phyloP scores from a whole-genome alignment of 2,888 invertebrate genomes.

The Oithona nana region DNA sequence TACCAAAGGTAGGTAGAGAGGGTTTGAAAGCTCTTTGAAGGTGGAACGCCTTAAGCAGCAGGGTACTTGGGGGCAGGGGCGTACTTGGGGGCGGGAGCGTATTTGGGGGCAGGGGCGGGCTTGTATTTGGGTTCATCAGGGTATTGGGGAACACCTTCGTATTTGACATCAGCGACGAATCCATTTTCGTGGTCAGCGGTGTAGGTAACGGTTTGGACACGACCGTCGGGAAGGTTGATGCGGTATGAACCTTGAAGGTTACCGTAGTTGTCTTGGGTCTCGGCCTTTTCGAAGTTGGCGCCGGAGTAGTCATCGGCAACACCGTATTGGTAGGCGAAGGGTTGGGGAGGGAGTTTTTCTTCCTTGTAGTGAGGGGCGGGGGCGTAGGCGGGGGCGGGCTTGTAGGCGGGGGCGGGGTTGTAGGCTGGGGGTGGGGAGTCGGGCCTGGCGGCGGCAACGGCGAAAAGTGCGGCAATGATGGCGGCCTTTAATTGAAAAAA shows the following conservation, averaged over 20 bases:
- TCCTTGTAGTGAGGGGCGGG: constrained; percentile 5
- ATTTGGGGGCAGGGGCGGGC: constrained; percentile 6
- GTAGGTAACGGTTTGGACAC: constrained; percentile 14
- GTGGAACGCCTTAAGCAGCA: too few relatives aligned
- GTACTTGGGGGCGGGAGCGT: constrained; percentile 1
- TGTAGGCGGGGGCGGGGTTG: not conserved
- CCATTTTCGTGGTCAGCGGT: constrained; percentile 14
- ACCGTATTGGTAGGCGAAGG: constrained; percentile 17
- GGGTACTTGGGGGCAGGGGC: constrained; percentile 12
- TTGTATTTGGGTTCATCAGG: constrained; percentile 13
- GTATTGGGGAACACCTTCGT: constrained; percentile 14
- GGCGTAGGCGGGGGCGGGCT: constrained; percentile 5
- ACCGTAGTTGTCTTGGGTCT: constrained; percentile 13
- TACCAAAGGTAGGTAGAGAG: too few relatives aligned
- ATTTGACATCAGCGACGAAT: constrained; percentile 16
- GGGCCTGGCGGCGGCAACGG: not conserved
- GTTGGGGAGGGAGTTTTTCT: constrained; percentile 15
- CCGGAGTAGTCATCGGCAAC: constrained; percentile 16
- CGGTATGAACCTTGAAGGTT: constrained; percentile 13
- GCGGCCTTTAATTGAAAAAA: too few relatives aligned
- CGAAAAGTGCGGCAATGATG: not conserved
- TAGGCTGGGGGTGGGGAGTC: not conserved
- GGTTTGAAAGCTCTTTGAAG: too few relatives aligned
- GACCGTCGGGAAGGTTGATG: constrained; percentile 16
- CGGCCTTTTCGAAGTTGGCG: constrained; percentile 15